Conservation (phyloP, 2,888 invertebrate genomes). For the Drosophila macrospina region DNA sequence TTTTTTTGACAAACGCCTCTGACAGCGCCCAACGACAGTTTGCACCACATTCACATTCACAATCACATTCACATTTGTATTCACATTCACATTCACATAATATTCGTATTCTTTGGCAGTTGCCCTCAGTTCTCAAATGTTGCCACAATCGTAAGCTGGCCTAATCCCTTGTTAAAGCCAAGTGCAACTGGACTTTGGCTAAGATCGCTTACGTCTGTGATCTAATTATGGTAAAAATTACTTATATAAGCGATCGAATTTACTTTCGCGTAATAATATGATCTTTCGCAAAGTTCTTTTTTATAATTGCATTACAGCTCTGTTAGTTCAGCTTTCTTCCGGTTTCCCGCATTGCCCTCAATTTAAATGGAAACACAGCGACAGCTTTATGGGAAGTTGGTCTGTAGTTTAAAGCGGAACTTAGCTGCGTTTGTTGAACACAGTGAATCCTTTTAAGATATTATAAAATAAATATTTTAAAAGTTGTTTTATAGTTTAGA, state of each 20-base stretch:
- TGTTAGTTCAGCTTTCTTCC: constrained; percentile 31
- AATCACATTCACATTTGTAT: constrained; percentile 14
- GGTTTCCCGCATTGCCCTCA: constrained; percentile 23
- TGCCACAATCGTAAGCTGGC: background rate
- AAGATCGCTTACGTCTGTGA: background rate
- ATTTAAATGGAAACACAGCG: constrained; percentile 13
- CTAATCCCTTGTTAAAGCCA: constrained; percentile 18
- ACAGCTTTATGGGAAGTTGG: constrained; percentile 4
- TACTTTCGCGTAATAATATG: constrained; percentile 1
- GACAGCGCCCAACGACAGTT: constrained; percentile 57
- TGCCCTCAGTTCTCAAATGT: constrained; percentile 1
- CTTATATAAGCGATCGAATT: constrained; percentile 10
- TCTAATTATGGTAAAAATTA: background rate
- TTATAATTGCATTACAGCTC: constrained; percentile 8
- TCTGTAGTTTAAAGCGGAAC: background rate
- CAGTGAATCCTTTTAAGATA: too few relatives aligned
- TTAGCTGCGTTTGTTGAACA: background rate
- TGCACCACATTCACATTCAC: constrained; percentile 41
- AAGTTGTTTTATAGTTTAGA: too few relatives aligned
- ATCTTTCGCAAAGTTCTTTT: constrained; percentile 12
- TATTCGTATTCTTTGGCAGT: constrained; percentile 6
- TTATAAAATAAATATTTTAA: too few relatives aligned
- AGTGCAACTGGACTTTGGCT: constrained; percentile 1
- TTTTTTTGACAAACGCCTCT: constrained; percentile 69
- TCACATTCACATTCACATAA: constrained; percentile 15